Conservation (phyloP, 2,113 vertebrate genomes). For the Nibea albiflora region DNA sequence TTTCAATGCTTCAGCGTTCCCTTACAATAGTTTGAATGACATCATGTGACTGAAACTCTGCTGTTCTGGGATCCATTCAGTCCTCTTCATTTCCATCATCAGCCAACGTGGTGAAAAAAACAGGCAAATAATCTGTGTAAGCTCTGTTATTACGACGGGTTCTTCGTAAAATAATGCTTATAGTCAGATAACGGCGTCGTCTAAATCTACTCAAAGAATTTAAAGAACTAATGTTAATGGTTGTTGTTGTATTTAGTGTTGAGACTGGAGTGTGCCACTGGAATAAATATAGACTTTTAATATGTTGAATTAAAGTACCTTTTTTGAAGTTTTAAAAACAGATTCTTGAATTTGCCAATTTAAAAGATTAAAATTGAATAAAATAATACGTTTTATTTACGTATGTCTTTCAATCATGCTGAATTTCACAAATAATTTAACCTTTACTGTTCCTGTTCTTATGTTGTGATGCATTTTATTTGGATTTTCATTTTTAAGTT, state of each 20-base stretch:
- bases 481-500: not conserved
- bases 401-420: not conserved
- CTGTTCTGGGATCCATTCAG: not conserved
- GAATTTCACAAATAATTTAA: not conserved
- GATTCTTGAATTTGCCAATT: not conserved
- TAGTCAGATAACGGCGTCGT: not conserved
- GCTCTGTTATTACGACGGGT: not conserved
- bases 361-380: not conserved
- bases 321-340: not conserved
- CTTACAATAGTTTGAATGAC: constrained; percentile 24
- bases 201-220: too few species aligned
- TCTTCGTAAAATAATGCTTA: not conserved
- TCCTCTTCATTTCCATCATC: not conserved
- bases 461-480: not conserved
- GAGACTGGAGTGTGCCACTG: not conserved
- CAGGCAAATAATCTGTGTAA: not conserved
- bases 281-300: not conserved
- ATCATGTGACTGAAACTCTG: not conserved
- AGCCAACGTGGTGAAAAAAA: not conserved
- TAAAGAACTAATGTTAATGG: too few species aligned
- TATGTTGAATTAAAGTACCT: not conserved
- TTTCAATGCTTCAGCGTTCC: not conserved
- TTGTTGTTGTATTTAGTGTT: not conserved
- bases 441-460: not conserved
- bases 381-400: not conserved